Base-by-base conservation (phyloP, 2,113 vertebrate species). In the Melospiza georgiana region DNA sequence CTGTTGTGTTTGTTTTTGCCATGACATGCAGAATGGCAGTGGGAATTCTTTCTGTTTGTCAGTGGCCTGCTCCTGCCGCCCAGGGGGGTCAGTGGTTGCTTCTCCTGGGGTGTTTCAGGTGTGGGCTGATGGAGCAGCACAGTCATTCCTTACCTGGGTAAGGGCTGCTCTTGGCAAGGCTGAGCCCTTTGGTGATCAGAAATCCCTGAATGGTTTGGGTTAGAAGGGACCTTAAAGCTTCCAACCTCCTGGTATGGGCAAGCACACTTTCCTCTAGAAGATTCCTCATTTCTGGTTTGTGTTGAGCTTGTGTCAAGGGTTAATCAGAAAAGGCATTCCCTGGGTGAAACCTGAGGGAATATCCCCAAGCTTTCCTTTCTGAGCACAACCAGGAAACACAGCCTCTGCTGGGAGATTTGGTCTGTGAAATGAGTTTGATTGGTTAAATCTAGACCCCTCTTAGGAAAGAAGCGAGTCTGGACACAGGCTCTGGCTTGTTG, bases 1-100 rank as follows among this genome's bases (percentile, higher is more conserved):
- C 46, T 10, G 37, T 51, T 93, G 84, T 95, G 94, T 97, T 98
- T 97, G 95, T 92, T 90, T 95, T 86, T 27, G 66, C 93, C 96
- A 78, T 97, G 97, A 95, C 92, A 41, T 96, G 86, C 84, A 0
- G 97, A 67, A 67, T 97, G 85, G 71, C 94, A 92, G 71, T 27
- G 87, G 78, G 12, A 37, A 43, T 91, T 88, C 76, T 43, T 93
- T 95, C 93, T 97, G 92, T 97, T 46, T 97, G 97, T 95, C 88
- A 57, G 88, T 90, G 96, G 86, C 89, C 96, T 88, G 95, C 92
- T 96, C 96, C 93, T 37, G 5, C 59, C 7, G 2, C 17, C 28
- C 4, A 78, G 92, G 87, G 75, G 24, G 74, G 76, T 68, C 20
- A 12, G 66, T 30, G 80, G 21, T 4, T 62, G 27, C 88, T 28